Evolutionary conservation across 2,113 vertebrate species (phyloP).

Genomic region (Astatoreochromis straeleni): DNA sequence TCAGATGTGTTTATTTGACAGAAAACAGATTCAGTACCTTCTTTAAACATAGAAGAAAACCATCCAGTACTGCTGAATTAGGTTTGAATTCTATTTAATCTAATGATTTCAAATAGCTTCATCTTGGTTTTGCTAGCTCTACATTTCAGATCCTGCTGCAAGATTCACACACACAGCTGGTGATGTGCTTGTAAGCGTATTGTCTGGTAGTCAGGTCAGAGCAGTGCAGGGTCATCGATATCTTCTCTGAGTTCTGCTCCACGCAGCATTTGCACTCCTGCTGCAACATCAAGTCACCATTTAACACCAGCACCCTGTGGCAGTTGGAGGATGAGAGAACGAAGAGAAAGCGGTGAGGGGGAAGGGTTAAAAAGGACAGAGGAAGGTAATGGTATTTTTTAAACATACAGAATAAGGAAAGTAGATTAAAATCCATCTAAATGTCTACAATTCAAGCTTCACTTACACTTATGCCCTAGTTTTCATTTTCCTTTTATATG

Average conservation of each 20-base stretch:
- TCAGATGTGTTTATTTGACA: neutral
- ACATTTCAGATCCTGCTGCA: neutral
- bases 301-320: neutral
- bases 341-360: rapidly evolving
- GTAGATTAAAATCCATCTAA: neutral
- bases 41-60: neutral
- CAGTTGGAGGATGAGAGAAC: neutral
- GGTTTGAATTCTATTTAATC: neutral
- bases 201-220: neutral
- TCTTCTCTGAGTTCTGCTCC: neutral
- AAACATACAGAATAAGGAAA: neutral
- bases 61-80: neutral
- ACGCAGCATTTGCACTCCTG: neutral
- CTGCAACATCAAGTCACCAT: neutral
- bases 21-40: neutral
- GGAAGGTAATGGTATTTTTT: neutral
- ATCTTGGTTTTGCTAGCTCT: neutral
- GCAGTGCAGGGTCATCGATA: neutral
- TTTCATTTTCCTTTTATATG: neutral
- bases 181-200: neutral
- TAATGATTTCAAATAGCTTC: neutral
- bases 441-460: neutral
- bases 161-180: neutral
- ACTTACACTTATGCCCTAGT: neutral
- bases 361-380: neutral